phyloP scores from a whole-genome alignment of 2,888 invertebrate species.

The Pristionchus exspectatus region DNA sequence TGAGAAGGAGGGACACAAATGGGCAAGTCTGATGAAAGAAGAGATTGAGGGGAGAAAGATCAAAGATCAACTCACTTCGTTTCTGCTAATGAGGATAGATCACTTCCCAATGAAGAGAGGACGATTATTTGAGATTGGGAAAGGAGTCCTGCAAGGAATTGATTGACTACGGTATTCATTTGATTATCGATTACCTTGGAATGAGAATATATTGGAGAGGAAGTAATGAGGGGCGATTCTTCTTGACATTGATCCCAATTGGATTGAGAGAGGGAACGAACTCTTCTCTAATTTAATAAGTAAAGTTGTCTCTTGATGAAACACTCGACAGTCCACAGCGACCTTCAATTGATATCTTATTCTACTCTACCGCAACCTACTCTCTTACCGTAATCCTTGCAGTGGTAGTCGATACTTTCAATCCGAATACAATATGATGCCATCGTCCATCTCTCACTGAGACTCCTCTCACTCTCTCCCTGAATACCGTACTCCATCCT shows the following conservation, averaged over 20 bases:
- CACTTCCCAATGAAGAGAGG: constrained; percentile 64
- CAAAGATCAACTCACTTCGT: constrained; percentile 54
- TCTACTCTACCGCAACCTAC: neutral
- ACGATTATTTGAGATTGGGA: constrained; percentile 60
- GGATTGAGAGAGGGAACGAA: constrained; percentile 56
- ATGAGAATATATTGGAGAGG: constrained; percentile 59
- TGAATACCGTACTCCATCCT: constrained; percentile 27
- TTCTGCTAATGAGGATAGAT: constrained; percentile 64
- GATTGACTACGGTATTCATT: neutral
- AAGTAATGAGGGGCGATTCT: constrained; percentile 55
- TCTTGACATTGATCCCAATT: constrained; percentile 57
- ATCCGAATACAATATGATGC: constrained; percentile 54
- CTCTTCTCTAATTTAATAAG: constrained; percentile 55
- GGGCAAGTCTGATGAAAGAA: constrained; percentile 35
- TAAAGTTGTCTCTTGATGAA: constrained; percentile 51
- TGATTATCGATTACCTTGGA: constrained; percentile 57
- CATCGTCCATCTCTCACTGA: neutral
- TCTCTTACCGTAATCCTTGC: constrained; percentile 20
- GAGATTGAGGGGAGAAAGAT: neutral
- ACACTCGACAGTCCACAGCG: constrained; percentile 20
- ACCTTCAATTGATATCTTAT: constrained; percentile 32
- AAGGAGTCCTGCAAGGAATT: constrained; percentile 61
- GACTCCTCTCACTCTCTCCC: constrained; percentile 31
- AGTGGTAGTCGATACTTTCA: constrained; percentile 15
- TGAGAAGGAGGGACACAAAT: constrained; percentile 32